Evolutionary conservation across 1,140 invertebrate species (phyloP), one percentile per base, ranked within the genome.

Genomic region (Euwallacea fornicatus): DNA sequence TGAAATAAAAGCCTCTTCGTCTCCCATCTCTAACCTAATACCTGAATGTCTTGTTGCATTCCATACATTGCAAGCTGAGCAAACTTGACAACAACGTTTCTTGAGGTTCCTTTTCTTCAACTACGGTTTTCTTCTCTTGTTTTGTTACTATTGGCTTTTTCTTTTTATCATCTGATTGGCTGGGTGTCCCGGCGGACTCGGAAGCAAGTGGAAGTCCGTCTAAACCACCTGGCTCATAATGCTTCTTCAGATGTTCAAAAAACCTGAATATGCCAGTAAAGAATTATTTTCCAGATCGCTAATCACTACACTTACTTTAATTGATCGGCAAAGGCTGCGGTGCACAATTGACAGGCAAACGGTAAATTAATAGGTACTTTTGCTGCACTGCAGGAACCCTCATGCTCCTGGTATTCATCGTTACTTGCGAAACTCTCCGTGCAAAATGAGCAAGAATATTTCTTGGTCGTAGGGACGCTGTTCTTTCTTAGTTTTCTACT

Each of bases 191-290:
- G 15, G 43, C 43, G 53, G 13, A 15, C 8, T 46, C n/a, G 13
- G 13, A 58, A n/a, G 7, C 13, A 13, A 55, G 21, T 16, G 63
- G 47, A 0, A 41, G 47, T 2, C 53, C 61, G 11, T 42, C 63
- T 13, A 63, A 7, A 9, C 74, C 74, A 7, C 74, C 71, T 9
- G 90, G 89, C 77, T 93, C 92, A 81, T 93, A 93, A 80, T 93
- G 92, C 53, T 84, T 81, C 82, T 92, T 92, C 7, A 93, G 82
- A 80, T 93, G 92, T 76, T 92, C 90, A 80, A 91, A 93, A 82
- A 93, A 93, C 78, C 87, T 76, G 21, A 66, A 74, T 33, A 33
- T 33, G 21, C 21, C 3, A 42, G 7, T n/a, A 58, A 58, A 44
- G 7, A 53, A 55, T 44, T 42, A 44, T 47, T 47, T 64, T 33